These are phyloP conservation scores for Bubo scandiacus DNA, from an alignment of 2,113 vertebrate species.

Conservation along the genomic window DNA sequence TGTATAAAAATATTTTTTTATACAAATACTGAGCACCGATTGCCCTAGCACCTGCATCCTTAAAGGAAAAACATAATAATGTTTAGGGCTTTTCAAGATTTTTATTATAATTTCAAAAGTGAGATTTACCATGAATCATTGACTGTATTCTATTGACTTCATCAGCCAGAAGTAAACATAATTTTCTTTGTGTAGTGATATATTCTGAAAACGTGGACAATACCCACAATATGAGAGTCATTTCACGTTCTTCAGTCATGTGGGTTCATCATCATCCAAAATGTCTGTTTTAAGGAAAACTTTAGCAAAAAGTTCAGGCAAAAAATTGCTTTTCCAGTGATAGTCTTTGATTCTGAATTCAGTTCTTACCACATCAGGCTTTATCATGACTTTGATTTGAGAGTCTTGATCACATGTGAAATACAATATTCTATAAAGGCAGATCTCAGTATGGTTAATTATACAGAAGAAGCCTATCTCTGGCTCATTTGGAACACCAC, in stretches of 20 bases:
- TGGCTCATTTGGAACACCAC: neutral
- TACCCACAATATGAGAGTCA: neutral
- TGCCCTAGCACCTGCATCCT: neutral
- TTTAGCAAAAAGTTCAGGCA: neutral
- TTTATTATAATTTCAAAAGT: neutral
- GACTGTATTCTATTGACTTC: neutral
- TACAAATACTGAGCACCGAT: neutral
- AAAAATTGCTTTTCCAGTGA: neutral
- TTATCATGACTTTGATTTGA: neutral
- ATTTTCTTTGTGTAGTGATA: neutral
- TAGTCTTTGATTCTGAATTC: neutral
- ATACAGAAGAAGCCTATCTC: neutral
- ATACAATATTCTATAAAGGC: neutral
- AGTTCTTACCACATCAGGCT: neutral
- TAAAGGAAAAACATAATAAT: neutral
- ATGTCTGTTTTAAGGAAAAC: neutral
- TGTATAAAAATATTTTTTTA: neutral
- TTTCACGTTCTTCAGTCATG: neutral
- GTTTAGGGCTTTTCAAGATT: neutral
- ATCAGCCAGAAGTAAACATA: neutral
- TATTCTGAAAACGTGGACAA: neutral
- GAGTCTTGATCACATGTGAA: neutral
- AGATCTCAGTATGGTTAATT: neutral
- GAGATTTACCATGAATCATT: neutral
- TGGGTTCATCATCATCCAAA: neutral